These are phyloP conservation scores for Chrysogorgia sp. DNA, from an alignment of 92 coral and sea anemone species.

Conservation along the genomic window DNA sequence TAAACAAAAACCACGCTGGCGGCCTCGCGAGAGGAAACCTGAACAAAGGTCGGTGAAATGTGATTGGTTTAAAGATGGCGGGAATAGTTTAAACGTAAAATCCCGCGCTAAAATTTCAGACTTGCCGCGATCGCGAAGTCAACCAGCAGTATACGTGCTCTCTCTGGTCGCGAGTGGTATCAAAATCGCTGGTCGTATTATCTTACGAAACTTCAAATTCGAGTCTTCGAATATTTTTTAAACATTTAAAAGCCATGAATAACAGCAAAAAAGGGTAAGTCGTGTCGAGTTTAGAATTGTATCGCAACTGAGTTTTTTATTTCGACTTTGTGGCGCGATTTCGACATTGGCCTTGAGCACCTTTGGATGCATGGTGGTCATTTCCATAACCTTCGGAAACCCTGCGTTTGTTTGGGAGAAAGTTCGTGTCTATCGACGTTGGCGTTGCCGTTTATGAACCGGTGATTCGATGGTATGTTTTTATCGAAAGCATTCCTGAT, in stretches of 20 bases:
- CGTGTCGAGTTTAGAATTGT: not conserved
- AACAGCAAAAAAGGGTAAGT: slow-evolving; percentile 28
- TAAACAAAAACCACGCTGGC: slow-evolving; percentile 36
- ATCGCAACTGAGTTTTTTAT: not conserved
- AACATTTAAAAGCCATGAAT: slow-evolving; percentile 19
- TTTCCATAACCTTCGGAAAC: no score
- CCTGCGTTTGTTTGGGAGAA: no score
- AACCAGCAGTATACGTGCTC: not conserved
- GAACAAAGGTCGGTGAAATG: not conserved
- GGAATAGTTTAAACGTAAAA: slow-evolving; percentile 42
- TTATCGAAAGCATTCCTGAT: not conserved
- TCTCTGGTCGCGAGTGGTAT: not conserved
- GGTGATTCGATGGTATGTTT: not conserved
- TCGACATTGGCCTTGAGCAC: not conserved
- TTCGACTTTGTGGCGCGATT: not conserved
- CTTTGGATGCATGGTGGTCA: not conserved
- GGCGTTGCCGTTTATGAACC: not conserved
- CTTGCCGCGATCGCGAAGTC: slow-evolving; percentile 26
- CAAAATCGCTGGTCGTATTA: not conserved
- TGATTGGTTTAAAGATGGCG: slow-evolving; percentile 34
- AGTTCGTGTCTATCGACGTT: not conserved
- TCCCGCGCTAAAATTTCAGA: slow-evolving; percentile 15
- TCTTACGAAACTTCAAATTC: slow-evolving; percentile 2
- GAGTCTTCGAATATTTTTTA: not conserved
- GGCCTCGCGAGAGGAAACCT: not conserved